Evolutionary conservation across 2,113 vertebrate species (phyloP), one percentile per base, ranked within the genome.

Genomic region (Cyprinus carpio): DNA sequence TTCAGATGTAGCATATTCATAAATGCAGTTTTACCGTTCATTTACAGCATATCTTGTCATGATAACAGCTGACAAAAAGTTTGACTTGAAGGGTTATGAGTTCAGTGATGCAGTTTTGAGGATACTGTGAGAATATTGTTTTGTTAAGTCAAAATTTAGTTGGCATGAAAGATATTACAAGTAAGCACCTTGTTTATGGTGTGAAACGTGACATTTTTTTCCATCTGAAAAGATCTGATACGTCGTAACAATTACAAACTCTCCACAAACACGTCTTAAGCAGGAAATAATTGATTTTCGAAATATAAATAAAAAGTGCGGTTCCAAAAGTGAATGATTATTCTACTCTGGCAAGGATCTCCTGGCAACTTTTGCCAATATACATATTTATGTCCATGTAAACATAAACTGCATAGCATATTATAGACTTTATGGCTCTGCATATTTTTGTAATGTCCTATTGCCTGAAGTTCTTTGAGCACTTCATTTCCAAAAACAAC

Each of bases 401-500:
- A 75, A 82, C 85, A 86, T 81, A 67, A 86, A 67, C 79, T 54
- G 43, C 43, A 82, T 27, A 56, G 76, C 76, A 56, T 56, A 67
- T 49, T 86, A 81, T 64, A 75, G 81, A 83, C 81, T 83, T 83
- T 83, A 83, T 83, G 81, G 81, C 81, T 75, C 72, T 65, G 46
- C 71, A 76, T 51, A 74, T 74, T 82, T 86, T 83, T 56, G 29
- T 72, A 83, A 83, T 83, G 40, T 82, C 27, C 78, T 86, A 69
- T 81, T 82, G 78, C 56, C 20, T 75, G 67, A 86, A 74, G 71
- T 54, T 81, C 80, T 80, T 31, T 23, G 75, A 85, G 37, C 11
- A 29, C 78, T 86, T 75, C 29, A 75, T 86, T 75, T 56, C 56
- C 64, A 78, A 80, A 85, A 80, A 60, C 64, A 85, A 69, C 51